Evolutionary conservation across 2,888 invertebrate genomes (phyloP).

Genomic region (Calliscelio sp.): DNA sequence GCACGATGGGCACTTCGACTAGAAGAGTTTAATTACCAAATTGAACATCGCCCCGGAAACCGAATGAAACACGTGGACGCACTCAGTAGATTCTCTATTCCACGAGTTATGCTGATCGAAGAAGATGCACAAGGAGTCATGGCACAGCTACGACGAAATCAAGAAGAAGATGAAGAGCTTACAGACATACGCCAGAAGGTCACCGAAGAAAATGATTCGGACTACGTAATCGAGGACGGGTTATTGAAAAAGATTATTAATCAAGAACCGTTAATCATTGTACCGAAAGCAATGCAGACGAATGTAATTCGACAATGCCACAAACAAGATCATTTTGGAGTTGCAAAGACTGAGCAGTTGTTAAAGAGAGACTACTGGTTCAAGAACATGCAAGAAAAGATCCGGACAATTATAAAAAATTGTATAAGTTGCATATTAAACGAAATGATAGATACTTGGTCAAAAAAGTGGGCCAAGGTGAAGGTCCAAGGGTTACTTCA

Average conservation of each 20-base stretch:
- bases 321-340: background rate
- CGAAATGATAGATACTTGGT: no score
- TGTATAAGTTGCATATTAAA: slow-evolving; percentile 3
- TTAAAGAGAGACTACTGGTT: background rate
- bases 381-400: background rate
- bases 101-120: background rate
- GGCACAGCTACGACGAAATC: background rate
- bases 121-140: background rate
- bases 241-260: background rate
- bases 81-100: slow-evolving; percentile 25
- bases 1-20: background rate
- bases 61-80: slow-evolving; percentile 66
- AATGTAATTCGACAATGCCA: background rate
- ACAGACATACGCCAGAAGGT: no score
- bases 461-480: no score
- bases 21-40: no score
- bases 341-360: background rate
- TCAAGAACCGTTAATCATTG: background rate
- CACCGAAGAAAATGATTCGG: background rate
- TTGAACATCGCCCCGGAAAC: no score
- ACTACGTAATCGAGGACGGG: background rate
- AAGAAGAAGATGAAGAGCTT: background rate
- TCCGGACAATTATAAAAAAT: background rate
- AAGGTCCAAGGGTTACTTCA: no score
- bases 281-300: background rate